Base-by-base conservation (phyloP, 2,113 vertebrate species). In the Podarcis muralis region DNA sequence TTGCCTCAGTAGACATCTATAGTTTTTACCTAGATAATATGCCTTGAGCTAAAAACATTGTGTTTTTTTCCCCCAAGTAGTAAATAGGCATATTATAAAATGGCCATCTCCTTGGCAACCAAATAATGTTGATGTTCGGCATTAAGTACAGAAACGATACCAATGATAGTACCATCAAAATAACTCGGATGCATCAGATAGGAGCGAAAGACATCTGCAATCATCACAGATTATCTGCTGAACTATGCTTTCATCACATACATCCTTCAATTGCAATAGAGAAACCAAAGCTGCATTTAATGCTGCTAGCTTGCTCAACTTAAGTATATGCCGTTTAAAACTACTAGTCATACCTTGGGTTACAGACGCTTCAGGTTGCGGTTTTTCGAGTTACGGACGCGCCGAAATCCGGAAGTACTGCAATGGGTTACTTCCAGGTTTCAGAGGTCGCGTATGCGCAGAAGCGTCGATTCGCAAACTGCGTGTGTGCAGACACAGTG, bases 231-330 rank as follows among this genome's bases (percentile, higher is more conserved):
- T 18, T 1, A 91, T 96, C 96, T 94, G 96, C 89, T 96, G 96
- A 97, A 97, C 95, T 96, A 96, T 96, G 96, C 72, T 0, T 8
- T 96, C 95, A 96, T 96, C 96, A 95, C 81, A 83, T 1, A 2
- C 91, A 95, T 91, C 92, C 92, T 84, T 13, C 75, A 35, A 0
- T 62, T 0, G 59, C 0, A 32, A n/a, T 3, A 32, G 5, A 57
- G 43, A 35, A 9, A 57, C 20, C 4, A 35, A 0, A 94, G 95
- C 96, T 80, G 96, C 95, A 92, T 97, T 95, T 97, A 94, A 83
- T 37, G 80, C 18, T 35, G 16, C 30, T 35, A 82, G 37, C 53
- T 37, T 15, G 3, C 8, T 20, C 74, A 62, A 65, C 37, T 59
- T 62, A 35, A 1, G 62, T 13, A 2, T 9, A 27, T 3, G 25